Evolutionary conservation across 2,797 vertebrate species (phyloP).

Genomic region (Ceryle rudis): DNA sequence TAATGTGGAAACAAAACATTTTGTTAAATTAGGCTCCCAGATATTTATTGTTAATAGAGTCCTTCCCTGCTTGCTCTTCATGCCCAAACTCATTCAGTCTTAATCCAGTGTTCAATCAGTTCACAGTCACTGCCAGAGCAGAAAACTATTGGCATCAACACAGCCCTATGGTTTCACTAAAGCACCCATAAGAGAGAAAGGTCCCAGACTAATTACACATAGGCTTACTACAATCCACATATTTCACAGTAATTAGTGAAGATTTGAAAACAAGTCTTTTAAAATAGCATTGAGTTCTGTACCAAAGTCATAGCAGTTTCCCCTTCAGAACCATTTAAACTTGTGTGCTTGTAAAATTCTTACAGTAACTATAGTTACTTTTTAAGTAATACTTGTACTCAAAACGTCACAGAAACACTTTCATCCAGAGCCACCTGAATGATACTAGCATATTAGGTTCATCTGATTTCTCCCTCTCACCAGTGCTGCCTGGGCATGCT

Average conservation of each 20-base stretch:
- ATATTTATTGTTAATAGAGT: not conserved
- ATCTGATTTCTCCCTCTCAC: not conserved
- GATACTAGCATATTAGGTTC: not conserved
- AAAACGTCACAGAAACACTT: not conserved
- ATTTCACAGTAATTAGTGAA: constrained; percentile 35
- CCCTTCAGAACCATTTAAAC: not conserved
- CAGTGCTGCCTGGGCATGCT: not conserved
- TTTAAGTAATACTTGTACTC: not conserved
- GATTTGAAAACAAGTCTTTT: constrained; percentile 18
- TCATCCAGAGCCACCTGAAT: not conserved
- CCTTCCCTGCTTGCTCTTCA: not conserved
- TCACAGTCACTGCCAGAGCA: not conserved
- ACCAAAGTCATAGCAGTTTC: not conserved
- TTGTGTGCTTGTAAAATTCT: not conserved
- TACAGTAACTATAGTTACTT: not conserved
- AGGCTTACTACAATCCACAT: not conserved
- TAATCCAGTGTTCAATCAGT: constrained; percentile 18
- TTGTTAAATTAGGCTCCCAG: constrained; percentile 11
- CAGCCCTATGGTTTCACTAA: not conserved
- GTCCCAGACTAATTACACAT: not conserved
- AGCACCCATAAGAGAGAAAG: not conserved
- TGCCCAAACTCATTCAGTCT: not conserved
- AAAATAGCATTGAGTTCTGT: not conserved
- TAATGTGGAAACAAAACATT: constrained; percentile 21
- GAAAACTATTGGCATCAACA: not conserved